phyloP scores from a whole-genome alignment of 2,113 vertebrate species.

The Rhea americana region DNA sequence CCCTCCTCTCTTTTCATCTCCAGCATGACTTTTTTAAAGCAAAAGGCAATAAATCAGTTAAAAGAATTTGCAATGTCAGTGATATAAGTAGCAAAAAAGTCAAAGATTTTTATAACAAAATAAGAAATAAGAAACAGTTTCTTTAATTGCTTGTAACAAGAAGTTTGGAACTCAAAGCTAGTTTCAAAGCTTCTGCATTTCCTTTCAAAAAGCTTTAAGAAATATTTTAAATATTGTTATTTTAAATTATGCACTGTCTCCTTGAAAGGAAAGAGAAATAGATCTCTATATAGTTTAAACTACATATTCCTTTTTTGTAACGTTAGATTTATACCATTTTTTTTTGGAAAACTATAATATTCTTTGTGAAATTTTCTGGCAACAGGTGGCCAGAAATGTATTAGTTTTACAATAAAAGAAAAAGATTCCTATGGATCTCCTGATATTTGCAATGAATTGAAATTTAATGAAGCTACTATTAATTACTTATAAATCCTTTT shows the following conservation, averaged over 20 bases:
- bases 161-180: not conserved
- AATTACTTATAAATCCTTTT: not conserved
- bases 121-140: not conserved
- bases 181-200: conserved; percentile 17
- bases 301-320: not conserved
- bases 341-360: not conserved
- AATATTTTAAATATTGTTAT: not conserved
- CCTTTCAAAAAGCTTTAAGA: conserved; percentile 3
- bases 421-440: not conserved
- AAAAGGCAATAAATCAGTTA: not conserved
- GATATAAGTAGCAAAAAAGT: not conserved
- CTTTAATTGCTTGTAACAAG: not conserved
- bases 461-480: not conserved
- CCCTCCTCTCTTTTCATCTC: not conserved
- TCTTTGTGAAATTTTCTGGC: not conserved
- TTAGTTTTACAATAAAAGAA: not conserved
- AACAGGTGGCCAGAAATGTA: not conserved
- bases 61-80: not conserved
- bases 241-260: not conserved
- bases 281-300: not conserved
- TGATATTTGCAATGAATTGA: not conserved
- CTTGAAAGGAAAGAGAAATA: not conserved
- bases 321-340: not conserved
- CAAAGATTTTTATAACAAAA: not conserved
- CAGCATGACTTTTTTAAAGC: not conserved